Conservation (phyloP, 2,888 invertebrate species). For the Amorpha juglandis region DNA sequence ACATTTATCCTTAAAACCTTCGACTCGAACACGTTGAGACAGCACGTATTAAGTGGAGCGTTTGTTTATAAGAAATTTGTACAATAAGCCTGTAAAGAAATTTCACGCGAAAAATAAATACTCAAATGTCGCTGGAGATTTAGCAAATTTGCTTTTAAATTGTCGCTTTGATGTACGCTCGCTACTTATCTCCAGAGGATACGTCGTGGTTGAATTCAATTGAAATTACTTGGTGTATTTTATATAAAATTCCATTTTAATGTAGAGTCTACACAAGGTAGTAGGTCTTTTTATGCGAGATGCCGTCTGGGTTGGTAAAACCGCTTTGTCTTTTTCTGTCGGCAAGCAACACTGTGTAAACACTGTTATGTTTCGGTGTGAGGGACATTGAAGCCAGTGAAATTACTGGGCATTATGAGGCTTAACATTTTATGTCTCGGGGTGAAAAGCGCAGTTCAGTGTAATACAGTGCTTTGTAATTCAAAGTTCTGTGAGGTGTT, state of each 20-base stretch:
- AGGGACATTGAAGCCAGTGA: no score
- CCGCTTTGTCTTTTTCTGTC: no score
- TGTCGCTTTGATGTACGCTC: slow-evolving; percentile 3
- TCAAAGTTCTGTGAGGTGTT: no score
- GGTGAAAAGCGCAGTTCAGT: no score
- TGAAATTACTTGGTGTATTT: background rate
- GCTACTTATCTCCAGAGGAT: background rate
- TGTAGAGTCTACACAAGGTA: no score
- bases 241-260: background rate
- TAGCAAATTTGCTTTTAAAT: slow-evolving; percentile 11
- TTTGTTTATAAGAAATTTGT: slow-evolving; percentile 24
- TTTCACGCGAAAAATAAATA: slow-evolving; percentile 16
- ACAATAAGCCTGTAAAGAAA: slow-evolving; percentile 17
- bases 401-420: no score
- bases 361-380: no score
- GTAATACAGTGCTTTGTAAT: no score
- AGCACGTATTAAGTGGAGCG: slow-evolving; percentile 21
- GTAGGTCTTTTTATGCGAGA: no score
- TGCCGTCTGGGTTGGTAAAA: no score
- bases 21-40: slow-evolving; percentile 19
- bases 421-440: no score
- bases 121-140: slow-evolving; percentile 5
- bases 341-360: no score
- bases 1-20: slow-evolving; percentile 23
- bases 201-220: slow-evolving; percentile 15